Base-by-base conservation (phyloP, 2,113 vertebrate genomes). In the Ceyx margarethae region DNA sequence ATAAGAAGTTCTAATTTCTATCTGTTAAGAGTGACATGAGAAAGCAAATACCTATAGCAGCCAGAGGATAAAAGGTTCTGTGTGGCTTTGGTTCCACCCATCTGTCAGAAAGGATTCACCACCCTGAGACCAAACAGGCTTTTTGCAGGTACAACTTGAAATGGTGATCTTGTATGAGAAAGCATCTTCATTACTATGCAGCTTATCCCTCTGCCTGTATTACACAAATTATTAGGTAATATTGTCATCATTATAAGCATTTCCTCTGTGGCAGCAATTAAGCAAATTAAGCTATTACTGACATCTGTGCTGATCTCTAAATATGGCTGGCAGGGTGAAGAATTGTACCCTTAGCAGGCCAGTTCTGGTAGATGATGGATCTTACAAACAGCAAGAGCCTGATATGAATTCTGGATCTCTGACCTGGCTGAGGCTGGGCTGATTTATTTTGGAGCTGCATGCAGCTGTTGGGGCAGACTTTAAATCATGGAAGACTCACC, bases 241-340 rank as follows among this genome's bases (percentile, higher is more conserved):
- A 62, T 20, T 89, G 81, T 66, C 60, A 60, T 81, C 45, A 40
- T 91, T 75, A 57, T 5, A 72, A 28, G 54, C 28, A 42, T 90
- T 88, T 91, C 54, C 56, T 90, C 77, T 78, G 57, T 75, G 83
- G 68, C 85, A 87, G 85, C 78, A 87, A 82, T 94, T 82, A 92
- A 91, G 50, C 54, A 64, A 94, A 89, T 89, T 72, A 91, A 87
- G 72, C 85, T 82, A 42, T 60, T 94, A 87, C 42, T 79, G 85
- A 82, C 89, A 80, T 92, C 87, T 95, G 85, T 89, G 72, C 90
- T 82, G 78, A 58, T 87, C 66, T 79, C 66, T 92, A 57, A 81
- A 78, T 75, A 35, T 6, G 29, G 48, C 69, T 92, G 4, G 1
- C 43, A 86, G 54, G 57, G 54, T 10, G 4, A 65, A 42, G 87